A percentile compares a stretch with the other conserved stretches of the same genome.
These are phyloP conservation scores for Hylyphantes graminicola DNA, from an alignment of 1,140 invertebrate genomes.

Conservation along the genomic window DNA sequence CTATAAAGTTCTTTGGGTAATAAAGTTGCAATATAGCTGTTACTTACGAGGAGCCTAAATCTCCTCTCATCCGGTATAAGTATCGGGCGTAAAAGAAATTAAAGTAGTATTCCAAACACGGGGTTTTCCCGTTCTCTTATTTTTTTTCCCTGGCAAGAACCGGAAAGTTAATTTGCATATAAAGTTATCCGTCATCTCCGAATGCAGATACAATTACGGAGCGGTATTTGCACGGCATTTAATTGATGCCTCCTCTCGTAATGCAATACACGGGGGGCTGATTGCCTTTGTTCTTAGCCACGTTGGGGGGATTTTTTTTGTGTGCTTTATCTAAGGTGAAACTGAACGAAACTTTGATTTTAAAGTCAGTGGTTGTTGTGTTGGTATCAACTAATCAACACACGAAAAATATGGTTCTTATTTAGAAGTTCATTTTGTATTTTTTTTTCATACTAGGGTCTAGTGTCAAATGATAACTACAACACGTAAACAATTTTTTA, in stretches of 20 bases:
- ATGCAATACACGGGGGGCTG: background rate
- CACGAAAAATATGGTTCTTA: too few species aligned
- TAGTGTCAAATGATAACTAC: too few species aligned
- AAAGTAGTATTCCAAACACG: slow-evolving; percentile 58
- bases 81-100: slow-evolving; percentile 55
- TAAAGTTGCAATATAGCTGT: too few species aligned
- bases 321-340: too few species aligned
- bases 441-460: too few species aligned
- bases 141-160: slow-evolving; percentile 43
- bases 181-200: slow-evolving; percentile 59
- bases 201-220: slow-evolving; percentile 59
- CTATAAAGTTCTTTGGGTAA: too few species aligned
- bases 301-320: too few species aligned
- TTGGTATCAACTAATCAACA: too few species aligned
- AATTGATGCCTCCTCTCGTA: slow-evolving; percentile 38
- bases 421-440: too few species aligned
- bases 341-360: too few species aligned
- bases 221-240: slow-evolving; percentile 53
- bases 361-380: too few species aligned
- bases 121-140: slow-evolving; percentile 15
- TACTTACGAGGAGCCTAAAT: background rate
- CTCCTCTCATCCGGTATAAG: slow-evolving; percentile 20
- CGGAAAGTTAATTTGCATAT: slow-evolving; percentile 59
- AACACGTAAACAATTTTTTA: too few species aligned
- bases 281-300: background rate